phyloP scores from a whole-genome alignment of 2,113 vertebrate species.

The Phalacrocorax brasilianus region DNA sequence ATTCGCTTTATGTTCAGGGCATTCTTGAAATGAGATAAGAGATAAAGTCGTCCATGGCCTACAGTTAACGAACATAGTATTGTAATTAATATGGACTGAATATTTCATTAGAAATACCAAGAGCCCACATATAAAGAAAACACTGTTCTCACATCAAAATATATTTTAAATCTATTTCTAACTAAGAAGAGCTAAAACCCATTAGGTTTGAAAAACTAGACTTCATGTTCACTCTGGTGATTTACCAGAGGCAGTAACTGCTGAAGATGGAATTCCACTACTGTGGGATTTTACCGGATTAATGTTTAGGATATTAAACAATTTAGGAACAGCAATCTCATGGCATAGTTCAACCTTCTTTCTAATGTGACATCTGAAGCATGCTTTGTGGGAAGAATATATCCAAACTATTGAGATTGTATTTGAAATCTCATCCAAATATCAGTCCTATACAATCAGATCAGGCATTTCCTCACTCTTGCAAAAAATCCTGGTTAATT shows the following conservation, averaged over 20 bases:
- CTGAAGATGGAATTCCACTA: background rate
- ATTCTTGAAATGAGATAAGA: background rate
- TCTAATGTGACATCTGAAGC: background rate
- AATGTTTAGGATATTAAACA: background rate
- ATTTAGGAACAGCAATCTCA: background rate
- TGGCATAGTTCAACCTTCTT: background rate
- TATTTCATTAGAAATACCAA: background rate
- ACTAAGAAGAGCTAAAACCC: background rate
- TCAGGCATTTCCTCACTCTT: background rate
- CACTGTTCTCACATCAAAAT: background rate
- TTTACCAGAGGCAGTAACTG: background rate
- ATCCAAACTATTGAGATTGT: background rate
- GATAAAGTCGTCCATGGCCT: background rate
- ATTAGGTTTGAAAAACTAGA: background rate
- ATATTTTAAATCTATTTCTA: background rate
- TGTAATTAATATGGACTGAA: background rate
- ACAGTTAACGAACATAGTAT: background rate
- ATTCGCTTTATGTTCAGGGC: background rate
- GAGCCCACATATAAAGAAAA: accelerated
- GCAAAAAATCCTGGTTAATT: background rate
- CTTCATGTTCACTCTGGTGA: background rate
- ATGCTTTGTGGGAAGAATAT: background rate
- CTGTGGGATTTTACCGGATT: background rate
- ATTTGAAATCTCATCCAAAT: background rate
- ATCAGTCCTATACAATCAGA: background rate